Conservation (phyloP, 2,113 vertebrate genomes). For the Ranitomeya imitator region DNA sequence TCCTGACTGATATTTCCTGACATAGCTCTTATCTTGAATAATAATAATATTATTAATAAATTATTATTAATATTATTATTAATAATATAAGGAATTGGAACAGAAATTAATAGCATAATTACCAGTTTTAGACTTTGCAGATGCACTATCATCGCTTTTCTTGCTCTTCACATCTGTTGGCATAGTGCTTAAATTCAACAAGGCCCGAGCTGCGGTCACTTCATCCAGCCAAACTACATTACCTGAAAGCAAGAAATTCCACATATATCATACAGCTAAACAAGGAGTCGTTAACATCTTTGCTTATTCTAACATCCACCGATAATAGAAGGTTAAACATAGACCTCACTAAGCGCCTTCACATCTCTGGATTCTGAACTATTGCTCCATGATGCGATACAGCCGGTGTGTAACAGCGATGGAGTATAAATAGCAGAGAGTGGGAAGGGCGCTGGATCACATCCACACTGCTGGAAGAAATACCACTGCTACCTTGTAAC, state of each 20-base stretch:
- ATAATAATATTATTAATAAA: too few species aligned
- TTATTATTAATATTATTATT: too few species aligned
- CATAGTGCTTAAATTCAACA: conserved; percentile 88
- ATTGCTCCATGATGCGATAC: neutral
- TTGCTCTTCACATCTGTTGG: conserved; percentile 75
- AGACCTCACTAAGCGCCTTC: neutral
- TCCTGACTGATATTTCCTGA: too few species aligned
- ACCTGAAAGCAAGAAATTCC: conserved; percentile 73
- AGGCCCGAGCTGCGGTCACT: conserved; percentile 86
- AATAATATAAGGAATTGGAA: neutral
- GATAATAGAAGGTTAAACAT: too few species aligned
- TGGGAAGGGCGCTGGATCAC: neutral
- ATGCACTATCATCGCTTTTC: conserved; percentile 67
- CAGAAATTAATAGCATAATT: conserved; percentile 50
- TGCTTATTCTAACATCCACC: neutral
- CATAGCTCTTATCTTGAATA: too few species aligned
- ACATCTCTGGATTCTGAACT: neutral
- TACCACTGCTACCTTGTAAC: neutral
- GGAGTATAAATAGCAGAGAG: neutral
- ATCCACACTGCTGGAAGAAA: neutral
- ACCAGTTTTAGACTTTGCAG: conserved; percentile 79
- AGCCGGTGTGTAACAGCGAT: neutral
- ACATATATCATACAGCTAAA: neutral
- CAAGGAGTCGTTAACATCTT: neutral
- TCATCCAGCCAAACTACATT: conserved; percentile 99